phyloP scores from a whole-genome alignment of 2,797 vertebrate genomes.

The Schizothorax lantsangensis region DNA sequence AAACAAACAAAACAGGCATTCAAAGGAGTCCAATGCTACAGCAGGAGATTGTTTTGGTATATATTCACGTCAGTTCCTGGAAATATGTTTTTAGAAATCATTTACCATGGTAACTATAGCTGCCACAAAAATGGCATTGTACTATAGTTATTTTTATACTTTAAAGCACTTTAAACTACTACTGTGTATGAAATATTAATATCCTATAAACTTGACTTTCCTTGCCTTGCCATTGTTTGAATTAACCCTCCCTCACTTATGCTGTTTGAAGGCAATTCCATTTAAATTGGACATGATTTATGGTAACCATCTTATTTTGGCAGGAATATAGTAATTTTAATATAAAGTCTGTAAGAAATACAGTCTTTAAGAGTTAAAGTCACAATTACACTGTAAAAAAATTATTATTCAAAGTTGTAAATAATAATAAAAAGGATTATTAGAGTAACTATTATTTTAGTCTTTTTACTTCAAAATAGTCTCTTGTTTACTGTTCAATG shows the following conservation, averaged over 20 bases:
- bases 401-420: background rate
- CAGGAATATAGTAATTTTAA: background rate
- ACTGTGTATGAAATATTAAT: too few species aligned
- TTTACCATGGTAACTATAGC: constrained; percentile 1
- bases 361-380: background rate
- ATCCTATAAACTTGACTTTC: background rate
- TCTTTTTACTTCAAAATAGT: background rate
- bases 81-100: constrained; percentile 18
- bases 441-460: background rate
- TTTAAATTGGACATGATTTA: background rate
- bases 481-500: background rate
- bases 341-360: background rate
- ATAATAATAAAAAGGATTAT: background rate
- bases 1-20: constrained; percentile 12
- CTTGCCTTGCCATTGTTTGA: background rate
- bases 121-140: background rate
- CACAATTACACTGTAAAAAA: too few species aligned
- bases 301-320: background rate
- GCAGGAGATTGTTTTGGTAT: constrained; percentile 2
- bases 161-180: background rate
- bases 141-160: background rate
- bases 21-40: background rate
- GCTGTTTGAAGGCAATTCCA: background rate
- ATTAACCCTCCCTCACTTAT: background rate
- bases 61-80: background rate